Conservation (phyloP, 2,113 vertebrate species). For the Scomber colias region DNA sequence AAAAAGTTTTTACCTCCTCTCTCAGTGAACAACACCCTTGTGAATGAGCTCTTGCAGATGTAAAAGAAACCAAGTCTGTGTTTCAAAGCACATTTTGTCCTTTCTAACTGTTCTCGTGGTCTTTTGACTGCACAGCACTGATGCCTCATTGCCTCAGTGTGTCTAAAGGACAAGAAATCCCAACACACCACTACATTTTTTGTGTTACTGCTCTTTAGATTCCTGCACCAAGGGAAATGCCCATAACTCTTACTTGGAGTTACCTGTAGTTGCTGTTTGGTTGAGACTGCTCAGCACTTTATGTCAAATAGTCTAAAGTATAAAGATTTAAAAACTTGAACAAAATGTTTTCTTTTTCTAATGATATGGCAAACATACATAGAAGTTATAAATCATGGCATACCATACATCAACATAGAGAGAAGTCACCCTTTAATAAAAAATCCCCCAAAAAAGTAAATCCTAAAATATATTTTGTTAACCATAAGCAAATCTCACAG, state of each 20-base stretch:
- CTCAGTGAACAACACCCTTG: not conserved
- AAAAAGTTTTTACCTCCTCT: slow-evolving; percentile 16
- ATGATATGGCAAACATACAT: too few relatives aligned
- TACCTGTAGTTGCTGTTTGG: not conserved
- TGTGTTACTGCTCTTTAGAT: not conserved
- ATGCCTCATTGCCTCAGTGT: slow-evolving; percentile 16
- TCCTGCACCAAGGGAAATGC: not conserved
- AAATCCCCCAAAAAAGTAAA: too few relatives aligned
- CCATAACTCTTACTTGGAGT: not conserved
- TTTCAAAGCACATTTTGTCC: slow-evolving; percentile 13
- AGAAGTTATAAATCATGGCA: too few relatives aligned
- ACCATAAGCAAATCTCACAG: not conserved
- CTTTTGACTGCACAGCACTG: slow-evolving; percentile 1
- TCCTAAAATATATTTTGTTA: not conserved
- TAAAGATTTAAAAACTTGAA: not conserved
- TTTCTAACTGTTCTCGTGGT: slow-evolving; percentile 18
- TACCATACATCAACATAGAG: too few relatives aligned
- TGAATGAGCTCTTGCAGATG: slow-evolving; percentile 15
- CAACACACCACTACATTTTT: not conserved
- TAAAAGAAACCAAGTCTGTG: slow-evolving; percentile 1
- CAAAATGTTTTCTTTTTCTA: too few relatives aligned
- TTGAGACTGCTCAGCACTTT: not conserved
- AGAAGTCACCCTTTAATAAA: too few relatives aligned
- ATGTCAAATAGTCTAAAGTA: not conserved
- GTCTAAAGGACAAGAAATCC: not conserved